Evolutionary conservation across 2,888 invertebrate genomes (phyloP), one percentile per base, ranked within the genome.

Genomic region (Agrotis ipsilon): DNA sequence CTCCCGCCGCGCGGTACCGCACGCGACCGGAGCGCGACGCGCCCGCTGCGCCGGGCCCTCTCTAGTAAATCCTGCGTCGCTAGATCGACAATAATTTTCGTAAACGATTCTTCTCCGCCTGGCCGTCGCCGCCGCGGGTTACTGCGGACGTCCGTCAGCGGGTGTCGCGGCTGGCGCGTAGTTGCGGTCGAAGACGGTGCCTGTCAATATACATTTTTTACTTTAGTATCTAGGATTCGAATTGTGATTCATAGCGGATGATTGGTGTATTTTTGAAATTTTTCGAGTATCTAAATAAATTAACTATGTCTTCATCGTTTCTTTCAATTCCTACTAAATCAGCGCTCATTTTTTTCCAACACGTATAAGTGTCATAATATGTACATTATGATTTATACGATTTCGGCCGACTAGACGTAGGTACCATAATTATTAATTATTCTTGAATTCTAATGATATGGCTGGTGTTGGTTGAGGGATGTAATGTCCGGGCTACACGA

Each of bases 41-140:
- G 77, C 86, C 39, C 59, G 7, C 32, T 5, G 21, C 54, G n/a
- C 63, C 68, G 24, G 82, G 86, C 68, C 68, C 69, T 62, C 64
- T 72, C 74, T 77, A 60, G 76, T 67, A 21, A 68, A 32, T 65
- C 39, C 48, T 21, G 55, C 67, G 78, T 78, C 86, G 77, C 80
- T 82, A 85, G 85, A 83, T 84, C 87, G 94, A 94, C 94, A 94
- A 94, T 94, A 94, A 94, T 94, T 92, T 92, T 92, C 75, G 90
- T 92, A 93, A 91, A 85, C 63, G 64, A 67, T 60, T 78, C 82
- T 83, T 74, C 67, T 73, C 59, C 68, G 67, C 73, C 61, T 58
- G 55, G 70, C 62, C 66, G 68, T 63, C 54, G 65, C 45, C 57
- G 60, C 68, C 59, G 39, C 76, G 21, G 2, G 14, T 3, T n/a